phyloP scores from a whole-genome alignment of 2,888 invertebrate genomes.

The Cantharis rustica region DNA sequence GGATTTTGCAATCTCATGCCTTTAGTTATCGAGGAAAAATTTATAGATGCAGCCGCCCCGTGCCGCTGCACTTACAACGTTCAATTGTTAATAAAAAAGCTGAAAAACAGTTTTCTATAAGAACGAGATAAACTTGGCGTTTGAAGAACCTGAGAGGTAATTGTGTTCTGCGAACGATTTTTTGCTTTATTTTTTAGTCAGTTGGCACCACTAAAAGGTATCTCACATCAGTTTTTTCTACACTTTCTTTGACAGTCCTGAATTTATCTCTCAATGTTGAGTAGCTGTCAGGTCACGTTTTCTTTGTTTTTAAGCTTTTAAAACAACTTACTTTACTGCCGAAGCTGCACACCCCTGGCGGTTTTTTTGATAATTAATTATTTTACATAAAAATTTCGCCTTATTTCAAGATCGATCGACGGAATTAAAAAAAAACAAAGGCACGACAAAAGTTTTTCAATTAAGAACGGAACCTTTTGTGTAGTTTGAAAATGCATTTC shows the following conservation, averaged over 20 bases:
- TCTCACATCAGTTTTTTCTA: background rate
- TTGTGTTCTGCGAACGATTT: background rate
- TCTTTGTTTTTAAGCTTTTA: background rate
- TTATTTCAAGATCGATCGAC: too few species aligned
- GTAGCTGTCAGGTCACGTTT: background rate
- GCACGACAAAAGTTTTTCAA: too few species aligned
- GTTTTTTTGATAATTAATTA: too few species aligned
- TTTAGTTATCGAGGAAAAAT: background rate
- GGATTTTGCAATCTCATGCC: background rate
- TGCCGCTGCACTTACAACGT: background rate
- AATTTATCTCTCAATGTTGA: background rate
- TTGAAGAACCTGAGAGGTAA: background rate
- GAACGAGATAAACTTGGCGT: background rate
- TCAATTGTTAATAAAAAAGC: background rate
- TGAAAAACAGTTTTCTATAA: background rate
- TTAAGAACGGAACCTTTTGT: too few species aligned
- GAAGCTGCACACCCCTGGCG: too few species aligned
- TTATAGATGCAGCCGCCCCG: background rate
- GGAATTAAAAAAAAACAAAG: too few species aligned
- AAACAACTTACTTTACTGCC: background rate
- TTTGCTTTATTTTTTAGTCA: background rate
- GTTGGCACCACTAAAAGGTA: background rate
- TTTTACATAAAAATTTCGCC: too few species aligned
- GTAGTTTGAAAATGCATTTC: too few species aligned
- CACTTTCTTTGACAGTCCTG: background rate